Evolutionary conservation across 2,113 vertebrate species (phyloP), one percentile per base, ranked within the genome.

Genomic region (Lagopus leucura): DNA sequence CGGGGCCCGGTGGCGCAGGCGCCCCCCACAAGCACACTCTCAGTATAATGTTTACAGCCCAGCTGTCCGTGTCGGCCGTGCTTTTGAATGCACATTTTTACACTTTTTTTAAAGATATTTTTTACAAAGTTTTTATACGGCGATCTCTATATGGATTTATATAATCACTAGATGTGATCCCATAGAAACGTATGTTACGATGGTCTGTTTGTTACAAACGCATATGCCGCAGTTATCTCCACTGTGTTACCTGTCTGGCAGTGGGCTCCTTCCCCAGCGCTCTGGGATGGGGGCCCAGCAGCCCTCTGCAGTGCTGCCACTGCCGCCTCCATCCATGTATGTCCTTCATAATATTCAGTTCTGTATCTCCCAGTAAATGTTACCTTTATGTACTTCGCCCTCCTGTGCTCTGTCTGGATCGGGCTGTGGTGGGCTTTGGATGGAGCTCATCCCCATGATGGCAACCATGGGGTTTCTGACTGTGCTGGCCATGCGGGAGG

Each of bases 101-200:
- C 98, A 98, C 96, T 97, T 98, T 97, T 98, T 97, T 98, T 97
- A 98, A 96, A 96, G 52, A 83, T 98, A 98, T 98, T 98, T 98
- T 98, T 98, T 98, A 98, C 97, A 97, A 97, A 98, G 97, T 98
- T 99, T 99, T 98, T 99, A 98, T 98, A 98, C 98, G 98, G 97
- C 98, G 95, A 98, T 98, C 98, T 98, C 98, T 98, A 98, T 98
- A 98, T 98, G 98, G 98, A 98, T 98, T 98, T 99, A 98, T 99
- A 98, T 98, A 98, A 98, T 99, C 98, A 99, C 97, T 98, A 98
- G 98, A 98, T 96, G 98, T 98, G 98, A 99, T 98, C 97, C 97
- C 95, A 97, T 98, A 97, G 96, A 97, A 95, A 97, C 97, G 98
- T 98, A 98, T 98, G 98, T 98, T 98, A 98, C 96, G 98, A 98